Evolutionary conservation across 2,113 vertebrate species (phyloP).

Genomic region (Neogale vison): DNA sequence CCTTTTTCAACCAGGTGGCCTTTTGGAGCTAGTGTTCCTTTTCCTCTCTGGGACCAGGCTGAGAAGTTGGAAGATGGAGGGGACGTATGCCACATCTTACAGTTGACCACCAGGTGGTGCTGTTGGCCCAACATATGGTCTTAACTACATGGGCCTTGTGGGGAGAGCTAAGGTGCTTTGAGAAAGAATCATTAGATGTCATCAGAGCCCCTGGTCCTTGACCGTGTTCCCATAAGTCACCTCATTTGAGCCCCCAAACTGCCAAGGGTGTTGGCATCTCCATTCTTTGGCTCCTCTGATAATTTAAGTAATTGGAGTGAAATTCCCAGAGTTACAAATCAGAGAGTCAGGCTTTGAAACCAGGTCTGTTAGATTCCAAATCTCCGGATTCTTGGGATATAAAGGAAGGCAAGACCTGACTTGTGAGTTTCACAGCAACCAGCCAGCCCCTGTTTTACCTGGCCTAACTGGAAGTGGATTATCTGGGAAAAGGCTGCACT

Average conservation of each 20-base stretch:
- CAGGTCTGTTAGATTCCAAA: neutral
- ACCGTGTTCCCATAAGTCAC: neutral
- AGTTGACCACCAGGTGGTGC: slow-evolving; percentile 77
- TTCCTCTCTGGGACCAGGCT: neutral
- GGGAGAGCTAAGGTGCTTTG: too few relatives aligned
- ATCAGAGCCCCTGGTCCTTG: neutral
- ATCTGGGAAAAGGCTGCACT: neutral
- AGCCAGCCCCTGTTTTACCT: neutral
- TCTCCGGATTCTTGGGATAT: neutral
- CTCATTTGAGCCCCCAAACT: neutral
- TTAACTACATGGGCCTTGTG: fast-evolving
- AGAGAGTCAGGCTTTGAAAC: neutral
- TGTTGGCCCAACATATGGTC: slow-evolving; percentile 66
- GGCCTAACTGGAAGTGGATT: neutral
- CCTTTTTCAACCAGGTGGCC: neutral
- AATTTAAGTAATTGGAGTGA: neutral
- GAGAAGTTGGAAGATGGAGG: neutral
- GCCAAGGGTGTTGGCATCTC: neutral
- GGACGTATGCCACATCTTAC: neutral
- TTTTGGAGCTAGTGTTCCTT: neutral
- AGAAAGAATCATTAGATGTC: neutral
- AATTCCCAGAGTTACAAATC: neutral
- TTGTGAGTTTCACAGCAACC: neutral
- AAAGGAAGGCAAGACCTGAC: neutral
- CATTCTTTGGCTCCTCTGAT: neutral